These are phyloP conservation scores for Fregetta grallaria DNA, from an alignment of 2,113 vertebrate genomes.

Conservation along the genomic window DNA sequence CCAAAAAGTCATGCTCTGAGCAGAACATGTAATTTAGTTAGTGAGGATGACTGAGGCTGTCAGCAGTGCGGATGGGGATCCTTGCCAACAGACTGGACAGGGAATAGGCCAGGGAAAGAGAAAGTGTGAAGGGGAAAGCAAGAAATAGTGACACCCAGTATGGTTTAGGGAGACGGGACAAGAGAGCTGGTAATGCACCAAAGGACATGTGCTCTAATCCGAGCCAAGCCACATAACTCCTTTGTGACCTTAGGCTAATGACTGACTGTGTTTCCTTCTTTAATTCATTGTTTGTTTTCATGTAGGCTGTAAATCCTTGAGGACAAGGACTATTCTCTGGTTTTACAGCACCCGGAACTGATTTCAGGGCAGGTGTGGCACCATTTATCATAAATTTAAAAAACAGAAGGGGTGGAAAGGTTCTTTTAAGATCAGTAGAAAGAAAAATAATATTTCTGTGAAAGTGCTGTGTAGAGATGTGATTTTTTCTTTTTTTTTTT, in stretches of 20 bases:
- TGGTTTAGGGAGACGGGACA: not conserved
- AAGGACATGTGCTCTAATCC: fast-evolving
- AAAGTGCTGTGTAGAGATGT: not conserved
- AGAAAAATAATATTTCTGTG: not conserved
- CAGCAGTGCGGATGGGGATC: not conserved
- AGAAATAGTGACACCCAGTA: not conserved
- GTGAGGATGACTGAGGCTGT: not conserved
- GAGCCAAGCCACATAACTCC: not conserved
- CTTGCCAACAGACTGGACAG: not conserved
- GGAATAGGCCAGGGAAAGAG: not conserved
- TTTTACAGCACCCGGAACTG: not conserved
- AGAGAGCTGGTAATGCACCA: not conserved
- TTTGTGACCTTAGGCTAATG: not conserved
- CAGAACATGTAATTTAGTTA: not conserved
- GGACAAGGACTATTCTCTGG: not conserved
- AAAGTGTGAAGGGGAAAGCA: not conserved
- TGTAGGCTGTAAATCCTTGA: not conserved
- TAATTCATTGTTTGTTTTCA: not conserved
- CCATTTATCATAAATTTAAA: not conserved
- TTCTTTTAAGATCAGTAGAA: not conserved
- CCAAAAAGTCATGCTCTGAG: not conserved
- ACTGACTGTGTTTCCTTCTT: not conserved
- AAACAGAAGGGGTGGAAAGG: not conserved
- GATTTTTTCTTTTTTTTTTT: not conserved
- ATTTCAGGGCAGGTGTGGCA: not conserved